Evolutionary conservation across 2,797 vertebrate genomes (phyloP).

Genomic region (Huso huso): DNA sequence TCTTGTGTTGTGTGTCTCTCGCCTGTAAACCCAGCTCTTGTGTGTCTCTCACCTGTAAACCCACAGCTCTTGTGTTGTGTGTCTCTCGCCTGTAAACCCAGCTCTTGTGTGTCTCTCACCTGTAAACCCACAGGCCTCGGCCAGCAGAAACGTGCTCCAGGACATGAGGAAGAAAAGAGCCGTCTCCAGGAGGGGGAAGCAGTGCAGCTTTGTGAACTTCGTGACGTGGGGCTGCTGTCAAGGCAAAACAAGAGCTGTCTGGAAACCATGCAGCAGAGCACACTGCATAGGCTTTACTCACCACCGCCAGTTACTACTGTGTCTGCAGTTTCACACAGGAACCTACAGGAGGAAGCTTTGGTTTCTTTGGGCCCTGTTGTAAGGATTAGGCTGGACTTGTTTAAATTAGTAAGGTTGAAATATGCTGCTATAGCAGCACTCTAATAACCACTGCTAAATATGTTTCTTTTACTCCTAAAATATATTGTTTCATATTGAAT

Average conservation of each 20-base stretch:
- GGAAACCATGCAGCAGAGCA: neutral
- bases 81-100: too few species aligned
- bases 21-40: conserved; percentile 95
- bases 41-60: neutral
- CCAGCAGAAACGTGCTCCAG: conserved; percentile 95
- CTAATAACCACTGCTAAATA: too few species aligned
- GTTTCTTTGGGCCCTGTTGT: neutral
- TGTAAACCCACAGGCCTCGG: conserved; percentile 94
- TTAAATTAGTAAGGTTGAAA: too few species aligned
- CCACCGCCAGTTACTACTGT: neutral
- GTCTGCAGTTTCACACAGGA: neutral
- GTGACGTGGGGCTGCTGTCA: conserved; percentile 78
- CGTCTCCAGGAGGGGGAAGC: conserved; percentile 93
- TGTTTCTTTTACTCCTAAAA: too few species aligned
- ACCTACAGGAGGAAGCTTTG: neutral
- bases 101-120: too few species aligned
- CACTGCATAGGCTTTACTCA: neutral
- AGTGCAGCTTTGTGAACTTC: conserved; percentile 96
- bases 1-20: conserved; percentile 15
- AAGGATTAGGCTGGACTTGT: too few species aligned
- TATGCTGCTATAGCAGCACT: too few species aligned
- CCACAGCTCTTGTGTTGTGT: too few species aligned
- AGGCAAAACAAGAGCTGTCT: conserved; percentile 39
- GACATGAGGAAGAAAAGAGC: conserved; percentile 97
- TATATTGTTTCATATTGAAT: too few species aligned